Evolutionary conservation across 2,113 vertebrate species (phyloP), one percentile per base, ranked within the genome.

Genomic region (Sus scrofa): DNA sequence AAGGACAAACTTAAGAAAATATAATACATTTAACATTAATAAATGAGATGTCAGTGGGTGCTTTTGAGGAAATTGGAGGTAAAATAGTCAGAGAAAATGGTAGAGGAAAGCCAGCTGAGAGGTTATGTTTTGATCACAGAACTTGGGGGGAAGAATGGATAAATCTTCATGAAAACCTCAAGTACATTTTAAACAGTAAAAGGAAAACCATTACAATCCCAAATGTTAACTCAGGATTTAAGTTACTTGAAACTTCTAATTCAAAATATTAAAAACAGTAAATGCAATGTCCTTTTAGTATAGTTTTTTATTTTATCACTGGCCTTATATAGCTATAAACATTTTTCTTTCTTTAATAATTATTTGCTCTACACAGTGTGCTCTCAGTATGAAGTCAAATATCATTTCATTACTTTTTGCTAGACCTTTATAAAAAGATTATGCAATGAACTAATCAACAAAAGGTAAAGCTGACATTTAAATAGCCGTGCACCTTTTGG

Each of bases 401-500:
- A 87, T 93, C 27, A 92, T 94, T 89, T 85, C 62, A 85, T 88
- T 96, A 90, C 32, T 82, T 96, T 92, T 87, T 83, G 50, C 70
- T 85, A 94, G 75, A 65, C 62, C 60, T 97, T 94, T 92, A 85
- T 94, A 14, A 87, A 94, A 94, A 68, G n/a, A 81, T 94, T 89
- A 82, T 81, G 32, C 58, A 39, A 19, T 79, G 37, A 96, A 54
- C 52, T 95, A 97, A 96, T 92, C 92, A 97, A 94, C 56, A 93
- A 90, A 96, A 92, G 70, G 19, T 67, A 96, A 82, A 90, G n/a
- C 27, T 96, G 96, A 93, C 90, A 97, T 97, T 97, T 97, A 93
- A 94, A 85, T 74, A 88, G n/a, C 62, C 65, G 54, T 12, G 54
- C 22, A 74, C 62, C 74, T 92, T 94, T 79, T 89, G 73, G 26